Evolutionary conservation across 2,888 invertebrate species (phyloP), one percentile per base, ranked within the genome.

Genomic region (Fragum fragum): DNA sequence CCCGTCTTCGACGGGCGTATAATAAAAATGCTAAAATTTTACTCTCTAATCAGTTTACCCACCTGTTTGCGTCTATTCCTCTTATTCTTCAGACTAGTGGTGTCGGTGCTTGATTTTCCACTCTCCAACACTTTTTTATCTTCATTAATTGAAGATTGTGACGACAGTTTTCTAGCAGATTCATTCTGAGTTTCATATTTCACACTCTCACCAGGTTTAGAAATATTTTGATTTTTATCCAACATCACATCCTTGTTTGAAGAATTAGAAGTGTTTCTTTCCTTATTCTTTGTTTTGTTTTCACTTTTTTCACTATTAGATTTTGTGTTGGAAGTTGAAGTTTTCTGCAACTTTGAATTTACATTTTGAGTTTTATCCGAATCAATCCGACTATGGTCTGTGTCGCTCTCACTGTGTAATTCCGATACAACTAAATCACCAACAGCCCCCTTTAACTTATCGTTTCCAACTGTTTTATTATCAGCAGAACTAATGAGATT

Each of bases 221-320:
- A 80, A 53, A 85, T 74, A 79, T 85, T 85, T 79, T 85, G 85
- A 79, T 85, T 85, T 52, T 71, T 85, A 75, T 85, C 85, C 42
- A 52, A 66, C 21, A 42, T 26, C 26, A 61, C 29, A 71, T 71
- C 71, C 55, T 71, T 71, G 9, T 32, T 29, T 23, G 71, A 71
- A 11, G 71, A 71, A 21, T 21, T 55, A n/a, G 55, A 55, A 36
- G 21, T 36, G 16, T 76, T 73, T 29, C 55, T 69, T 23, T 80
- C 77, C 61, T 82, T 78, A 14, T 16, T 29, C 53, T 70, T 53
- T 61, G 81, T 36, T 77, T 74, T 81, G 28, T 63, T 61, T 39
- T 70, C 73, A 55, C 53, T 76, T 59, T 63, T 73, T 1, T 28
- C 52, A 14, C 59, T 29, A n/a, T 70, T 61, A 36, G 71, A 29